Percentiles rank a stretch among this genome's conserved stretches.
Evolutionary conservation across 2,113 vertebrate genomes (phyloP).

Genomic region (Nyctibius bracteatus): DNA sequence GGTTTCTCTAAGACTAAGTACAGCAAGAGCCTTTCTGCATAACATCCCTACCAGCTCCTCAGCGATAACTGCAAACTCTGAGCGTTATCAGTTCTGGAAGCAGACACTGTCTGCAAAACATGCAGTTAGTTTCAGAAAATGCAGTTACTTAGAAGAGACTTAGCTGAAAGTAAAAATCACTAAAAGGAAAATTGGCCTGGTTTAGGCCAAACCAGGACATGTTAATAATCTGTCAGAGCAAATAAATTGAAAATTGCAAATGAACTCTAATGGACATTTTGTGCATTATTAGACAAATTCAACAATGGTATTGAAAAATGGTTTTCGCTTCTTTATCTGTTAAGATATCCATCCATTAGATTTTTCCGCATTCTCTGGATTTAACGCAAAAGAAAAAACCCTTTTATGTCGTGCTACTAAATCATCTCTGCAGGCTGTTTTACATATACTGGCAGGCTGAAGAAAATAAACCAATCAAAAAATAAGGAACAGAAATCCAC

Average conservation of each 20-base stretch:
- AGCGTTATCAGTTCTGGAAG: too few species aligned
- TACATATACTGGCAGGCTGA: background rate
- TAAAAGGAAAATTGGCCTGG: too few species aligned
- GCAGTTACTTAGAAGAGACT: too few species aligned
- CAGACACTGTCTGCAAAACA: too few species aligned
- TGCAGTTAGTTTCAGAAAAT: too few species aligned
- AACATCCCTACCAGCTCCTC: too few species aligned
- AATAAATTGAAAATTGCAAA: background rate
- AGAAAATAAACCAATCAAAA: background rate
- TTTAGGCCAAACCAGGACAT: too few species aligned
- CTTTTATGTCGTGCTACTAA: background rate
- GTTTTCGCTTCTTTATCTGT: background rate
- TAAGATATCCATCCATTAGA: background rate
- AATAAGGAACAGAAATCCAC: background rate
- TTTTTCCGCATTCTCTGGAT: background rate
- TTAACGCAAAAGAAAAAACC: background rate
- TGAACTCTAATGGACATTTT: background rate
- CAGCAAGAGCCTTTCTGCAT: too few species aligned
- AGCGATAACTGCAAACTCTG: too few species aligned
- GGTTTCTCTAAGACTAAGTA: too few species aligned
- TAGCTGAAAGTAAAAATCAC: too few species aligned
- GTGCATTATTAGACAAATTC: background rate
- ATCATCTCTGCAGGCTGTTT: background rate
- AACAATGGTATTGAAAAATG: background rate
- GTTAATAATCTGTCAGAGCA: background rate